These are phyloP conservation scores for Masticophis lateralis DNA, from an alignment of 2,797 vertebrate species.

Conservation along the genomic window DNA sequence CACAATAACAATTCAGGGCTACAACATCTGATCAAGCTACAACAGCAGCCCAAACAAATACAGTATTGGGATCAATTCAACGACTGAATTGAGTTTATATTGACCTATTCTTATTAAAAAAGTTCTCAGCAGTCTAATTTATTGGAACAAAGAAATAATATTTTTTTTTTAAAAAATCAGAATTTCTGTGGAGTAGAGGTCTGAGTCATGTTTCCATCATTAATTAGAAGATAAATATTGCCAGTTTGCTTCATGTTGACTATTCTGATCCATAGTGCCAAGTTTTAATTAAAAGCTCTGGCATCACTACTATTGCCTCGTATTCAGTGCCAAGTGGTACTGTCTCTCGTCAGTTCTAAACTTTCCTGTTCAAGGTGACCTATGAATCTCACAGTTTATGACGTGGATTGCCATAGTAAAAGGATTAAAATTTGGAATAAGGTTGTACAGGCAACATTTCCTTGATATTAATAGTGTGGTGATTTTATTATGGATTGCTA, in stretches of 20 bases:
- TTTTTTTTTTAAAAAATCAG: not conserved
- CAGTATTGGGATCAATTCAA: not conserved
- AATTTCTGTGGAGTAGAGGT: not conserved
- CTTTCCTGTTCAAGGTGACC: not conserved
- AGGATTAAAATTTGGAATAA: not conserved
- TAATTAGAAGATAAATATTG: not conserved
- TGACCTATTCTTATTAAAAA: not conserved
- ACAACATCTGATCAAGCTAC: not conserved
- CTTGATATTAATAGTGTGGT: not conserved
- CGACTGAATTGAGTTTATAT: not conserved
- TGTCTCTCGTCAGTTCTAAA: not conserved
- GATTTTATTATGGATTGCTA: not conserved
- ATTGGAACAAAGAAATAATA: not conserved
- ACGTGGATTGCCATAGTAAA: not conserved
- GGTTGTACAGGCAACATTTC: not conserved
- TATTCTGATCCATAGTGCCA: not conserved
- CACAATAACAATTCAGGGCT: not conserved
- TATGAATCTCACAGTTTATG: not conserved
- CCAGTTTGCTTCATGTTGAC: not conserved
- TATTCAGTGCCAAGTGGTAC: not conserved
- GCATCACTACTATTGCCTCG: not conserved
- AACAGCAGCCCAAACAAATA: not conserved
- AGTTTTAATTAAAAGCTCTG: not conserved
- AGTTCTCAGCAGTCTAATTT: not conserved
- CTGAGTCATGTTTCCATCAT: not conserved